Conservation (phyloP, 2,888 invertebrate genomes). For the Ichneumoninae sp. region DNA sequence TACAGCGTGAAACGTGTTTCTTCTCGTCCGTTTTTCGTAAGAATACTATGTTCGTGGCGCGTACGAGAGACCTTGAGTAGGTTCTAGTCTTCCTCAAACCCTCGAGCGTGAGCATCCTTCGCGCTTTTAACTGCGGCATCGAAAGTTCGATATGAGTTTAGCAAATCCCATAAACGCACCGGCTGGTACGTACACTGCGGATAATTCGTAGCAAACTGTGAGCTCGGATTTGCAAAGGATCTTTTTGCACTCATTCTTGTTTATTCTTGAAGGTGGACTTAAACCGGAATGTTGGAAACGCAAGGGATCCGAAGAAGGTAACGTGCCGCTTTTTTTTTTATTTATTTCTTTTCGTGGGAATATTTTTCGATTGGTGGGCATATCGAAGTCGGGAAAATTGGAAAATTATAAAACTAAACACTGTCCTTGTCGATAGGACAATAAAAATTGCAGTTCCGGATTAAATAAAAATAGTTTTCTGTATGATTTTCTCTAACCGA, state of each 20-base stretch:
- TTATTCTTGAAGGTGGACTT: slow-evolving; percentile 57
- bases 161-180: slow-evolving; percentile 65
- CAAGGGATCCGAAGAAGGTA: slow-evolving; percentile 69
- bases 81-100: slow-evolving; percentile 30
- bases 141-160: slow-evolving; percentile 60
- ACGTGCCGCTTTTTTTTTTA: slow-evolving; percentile 30
- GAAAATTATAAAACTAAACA: no score
- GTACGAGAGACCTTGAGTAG: slow-evolving; percentile 69
- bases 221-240: slow-evolving; percentile 2
- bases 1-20: slow-evolving; percentile 62
- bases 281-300: slow-evolving; percentile 66
- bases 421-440: no score
- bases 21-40: slow-evolving; percentile 62
- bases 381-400: no score
- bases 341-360: not conserved
- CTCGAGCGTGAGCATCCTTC: slow-evolving; percentile 19
- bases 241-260: slow-evolving; percentile 24
- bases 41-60: slow-evolving; percentile 62
- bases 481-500: no score
- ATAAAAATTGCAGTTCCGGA: no score
- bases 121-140: slow-evolving; percentile 5
- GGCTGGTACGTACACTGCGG: slow-evolving; percentile 63
- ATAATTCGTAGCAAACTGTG: not conserved
- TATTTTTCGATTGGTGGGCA: not conserved
- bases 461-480: no score